Percentiles rank a stretch among this genome's conserved stretches.
Conservation (phyloP, 2,113 vertebrate genomes). For the Telmatochromis sp. region DNA sequence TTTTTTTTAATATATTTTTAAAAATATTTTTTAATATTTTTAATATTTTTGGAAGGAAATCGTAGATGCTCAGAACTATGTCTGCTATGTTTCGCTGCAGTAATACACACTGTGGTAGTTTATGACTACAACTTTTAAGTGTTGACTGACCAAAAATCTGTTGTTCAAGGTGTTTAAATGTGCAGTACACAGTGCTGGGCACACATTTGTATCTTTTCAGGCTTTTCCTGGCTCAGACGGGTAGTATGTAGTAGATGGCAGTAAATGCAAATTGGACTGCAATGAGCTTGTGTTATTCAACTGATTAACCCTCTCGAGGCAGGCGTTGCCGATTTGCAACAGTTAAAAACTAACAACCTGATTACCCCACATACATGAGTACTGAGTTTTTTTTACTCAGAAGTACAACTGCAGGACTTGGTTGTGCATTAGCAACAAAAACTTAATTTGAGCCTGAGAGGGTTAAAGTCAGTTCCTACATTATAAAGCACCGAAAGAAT, state of each 20-base stretch:
- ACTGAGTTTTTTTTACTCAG: too few species aligned
- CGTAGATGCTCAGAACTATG: not conserved
- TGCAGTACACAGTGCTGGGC: not conserved
- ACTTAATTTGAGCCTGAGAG: too few species aligned
- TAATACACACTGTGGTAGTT: not conserved
- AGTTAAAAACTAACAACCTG: too few species aligned
- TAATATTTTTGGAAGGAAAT: not conserved
- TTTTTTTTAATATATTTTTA: too few species aligned
- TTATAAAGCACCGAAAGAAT: not conserved
- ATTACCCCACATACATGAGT: too few species aligned
- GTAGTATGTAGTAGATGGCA: not conserved
- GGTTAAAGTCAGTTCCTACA: not conserved
- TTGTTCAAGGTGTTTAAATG: not conserved
- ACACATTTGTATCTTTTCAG: not conserved
- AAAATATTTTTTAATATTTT: not conserved
- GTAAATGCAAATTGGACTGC: not conserved
- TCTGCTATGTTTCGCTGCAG: not conserved
- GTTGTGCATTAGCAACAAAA: too few species aligned
- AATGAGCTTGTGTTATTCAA: fast-evolving
- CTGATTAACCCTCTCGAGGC: not conserved
- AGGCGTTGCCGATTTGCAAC: too few species aligned
- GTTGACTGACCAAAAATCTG: not conserved
- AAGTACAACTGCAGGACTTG: too few species aligned
- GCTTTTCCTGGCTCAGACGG: not conserved
- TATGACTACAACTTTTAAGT: not conserved